These are phyloP conservation scores for Tragulus kanchil DNA, from an alignment of 2,113 vertebrate genomes.

Conservation along the genomic window DNA sequence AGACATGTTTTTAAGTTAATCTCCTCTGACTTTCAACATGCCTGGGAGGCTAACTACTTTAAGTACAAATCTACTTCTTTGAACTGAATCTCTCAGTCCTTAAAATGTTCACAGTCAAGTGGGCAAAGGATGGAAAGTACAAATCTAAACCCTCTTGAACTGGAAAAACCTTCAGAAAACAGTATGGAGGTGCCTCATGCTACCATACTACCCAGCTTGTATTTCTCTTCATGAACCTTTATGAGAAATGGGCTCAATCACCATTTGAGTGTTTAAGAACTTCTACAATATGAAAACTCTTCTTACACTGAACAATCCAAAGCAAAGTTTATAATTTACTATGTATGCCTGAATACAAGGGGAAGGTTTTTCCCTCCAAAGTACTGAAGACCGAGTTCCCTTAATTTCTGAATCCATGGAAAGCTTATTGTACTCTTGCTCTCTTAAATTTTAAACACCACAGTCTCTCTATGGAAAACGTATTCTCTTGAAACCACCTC, in stretches of 20 bases:
- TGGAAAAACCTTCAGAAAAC: no score
- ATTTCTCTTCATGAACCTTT: neutral
- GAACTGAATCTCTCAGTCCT: neutral
- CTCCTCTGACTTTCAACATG: neutral
- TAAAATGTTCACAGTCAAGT: neutral
- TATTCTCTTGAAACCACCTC: neutral
- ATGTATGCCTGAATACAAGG: neutral
- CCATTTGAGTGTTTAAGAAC: neutral
- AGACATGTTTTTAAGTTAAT: neutral
- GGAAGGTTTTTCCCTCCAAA: neutral
- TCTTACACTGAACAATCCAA: neutral
- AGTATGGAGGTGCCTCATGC: neutral
- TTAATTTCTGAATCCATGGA: slow-evolving; percentile 27
- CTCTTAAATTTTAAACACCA: neutral
- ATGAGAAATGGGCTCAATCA: neutral
- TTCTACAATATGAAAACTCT: neutral
- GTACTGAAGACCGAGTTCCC: neutral
- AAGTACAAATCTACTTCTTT: neutral
- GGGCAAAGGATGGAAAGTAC: neutral
- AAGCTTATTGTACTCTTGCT: neutral
- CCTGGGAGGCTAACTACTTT: neutral
- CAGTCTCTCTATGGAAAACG: slow-evolving; percentile 25
- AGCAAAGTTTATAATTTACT: slow-evolving; percentile 7
- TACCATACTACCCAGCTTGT: neutral
- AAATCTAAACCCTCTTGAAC: no score